Evolutionary conservation across 2,797 vertebrate species (phyloP), one percentile per base, ranked within the genome.

Genomic region (Phoeniculus purpureus): DNA sequence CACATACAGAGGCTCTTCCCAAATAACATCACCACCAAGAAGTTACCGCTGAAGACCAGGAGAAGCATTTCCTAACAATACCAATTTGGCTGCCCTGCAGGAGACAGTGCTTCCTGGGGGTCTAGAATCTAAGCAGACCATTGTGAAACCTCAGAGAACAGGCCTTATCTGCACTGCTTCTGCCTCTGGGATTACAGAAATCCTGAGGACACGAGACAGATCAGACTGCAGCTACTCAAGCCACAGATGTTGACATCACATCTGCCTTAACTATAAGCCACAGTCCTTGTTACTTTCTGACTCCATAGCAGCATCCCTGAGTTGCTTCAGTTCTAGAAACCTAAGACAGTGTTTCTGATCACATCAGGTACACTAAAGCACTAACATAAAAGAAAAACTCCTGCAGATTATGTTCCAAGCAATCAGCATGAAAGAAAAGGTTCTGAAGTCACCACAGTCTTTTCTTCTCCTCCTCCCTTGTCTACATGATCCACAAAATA

Each of bases 171-270:
- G 61, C 43, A 94, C 27, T 83, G 76, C 78, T 89, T 93, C 78
- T 83, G 62, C 79, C 81, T 27, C 92, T 84, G 81, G 81, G 90
- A 91, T 90, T 74, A 61, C 90, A 91, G 81, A 84, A 91, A 92
- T 84, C 88, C 85, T 88, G 40, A 66, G 73, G 74, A 81, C 74
- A 91, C 80, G 81, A 87, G 56, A 87, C 59, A 72, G 74, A 78
- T 88, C 40, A 78, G 83, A 66, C 90, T 81, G 81, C 58, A 80
- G 75, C 72, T 79, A 74, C 86, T 54, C 92, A n/a, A 45, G 64
- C 72, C 85, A 79, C 60, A 86, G 85, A 81, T 77, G 84, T 60
- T 82, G 72, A 85, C 54, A 75, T 55, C 93, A 55, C 82, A 93
- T 80, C 85, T 95, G 76, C 65, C 82, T 83, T 74, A 82, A 68